These are phyloP conservation scores for Colius striatus DNA, from an alignment of 2,113 vertebrate species.

Conservation along the genomic window DNA sequence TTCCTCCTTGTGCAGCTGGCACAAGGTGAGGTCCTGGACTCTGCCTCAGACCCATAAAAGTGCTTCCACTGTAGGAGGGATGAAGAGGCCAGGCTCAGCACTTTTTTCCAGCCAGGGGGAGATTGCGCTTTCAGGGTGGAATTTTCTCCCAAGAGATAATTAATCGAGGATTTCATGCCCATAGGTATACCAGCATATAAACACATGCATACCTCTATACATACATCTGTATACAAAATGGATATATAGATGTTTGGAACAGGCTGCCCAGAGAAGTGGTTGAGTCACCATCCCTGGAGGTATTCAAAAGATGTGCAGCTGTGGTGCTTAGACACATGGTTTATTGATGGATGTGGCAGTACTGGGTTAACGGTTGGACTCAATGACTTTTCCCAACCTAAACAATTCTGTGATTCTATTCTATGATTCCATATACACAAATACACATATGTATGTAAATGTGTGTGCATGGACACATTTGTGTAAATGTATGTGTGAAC, in stretches of 20 bases:
- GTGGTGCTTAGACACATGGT: no score
- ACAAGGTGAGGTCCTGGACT: background rate
- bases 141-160: background rate
- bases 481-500: background rate
- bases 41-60: background rate
- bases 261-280: no score
- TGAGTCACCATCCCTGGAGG: no score
- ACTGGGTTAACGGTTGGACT: no score
- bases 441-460: rapidly evolving
- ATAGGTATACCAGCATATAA: background rate
- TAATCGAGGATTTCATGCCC: background rate
- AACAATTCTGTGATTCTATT: no score
- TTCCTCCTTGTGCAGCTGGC: background rate
- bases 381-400: no score
- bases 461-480: no score
- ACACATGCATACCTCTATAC: no score
- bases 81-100: rapidly evolving
- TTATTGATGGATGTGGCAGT: no score
- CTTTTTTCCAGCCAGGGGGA: background rate
- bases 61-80: background rate
- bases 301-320: no score
- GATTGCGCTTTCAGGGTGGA: background rate
- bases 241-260: no score
- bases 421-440: no score
- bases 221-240: background rate